Evolutionary conservation across 2,888 invertebrate genomes (phyloP).

Genomic region (Galeruca laticollis): DNA sequence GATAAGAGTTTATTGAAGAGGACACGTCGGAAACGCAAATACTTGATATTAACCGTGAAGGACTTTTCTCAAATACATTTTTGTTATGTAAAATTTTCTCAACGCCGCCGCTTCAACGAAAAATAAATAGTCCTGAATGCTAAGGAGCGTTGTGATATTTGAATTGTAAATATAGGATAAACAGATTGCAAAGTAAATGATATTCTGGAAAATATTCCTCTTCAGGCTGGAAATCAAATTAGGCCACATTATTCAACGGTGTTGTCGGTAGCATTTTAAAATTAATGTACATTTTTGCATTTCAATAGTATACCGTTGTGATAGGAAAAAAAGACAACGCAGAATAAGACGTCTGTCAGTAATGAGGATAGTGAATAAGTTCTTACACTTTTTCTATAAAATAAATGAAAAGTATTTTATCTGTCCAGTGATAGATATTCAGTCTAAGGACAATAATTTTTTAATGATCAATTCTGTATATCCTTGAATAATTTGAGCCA

Average conservation of each 20-base stretch:
- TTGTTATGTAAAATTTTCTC: background rate
- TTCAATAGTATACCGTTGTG: slow-evolving; percentile 28
- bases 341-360: slow-evolving; percentile 8
- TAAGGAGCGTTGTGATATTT: slow-evolving; percentile 47
- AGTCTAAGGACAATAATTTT: no score
- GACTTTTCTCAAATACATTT: background rate
- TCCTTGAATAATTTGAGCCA: no score
- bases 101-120: slow-evolving; percentile 5
- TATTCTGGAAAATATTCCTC: slow-evolving; percentile 40
- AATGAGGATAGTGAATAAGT: background rate
- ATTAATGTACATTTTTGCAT: slow-evolving; percentile 40
- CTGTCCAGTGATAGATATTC: background rate
- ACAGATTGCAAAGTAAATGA: slow-evolving; percentile 49
- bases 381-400: background rate
- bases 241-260: slow-evolving; percentile 32
- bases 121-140: slow-evolving; percentile 47
- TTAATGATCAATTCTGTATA: no score
- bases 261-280: slow-evolving; percentile 31
- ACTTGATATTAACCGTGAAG: background rate
- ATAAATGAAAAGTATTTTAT: background rate
- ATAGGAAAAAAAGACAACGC: background rate
- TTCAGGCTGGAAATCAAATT: slow-evolving; percentile 36
- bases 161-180: slow-evolving; percentile 49
- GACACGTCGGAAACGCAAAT: no score
- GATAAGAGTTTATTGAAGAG: no score